Evolutionary conservation across 2,888 invertebrate species (phyloP), one percentile per base, ranked within the genome.

Genomic region (Mythimna albipuncta): DNA sequence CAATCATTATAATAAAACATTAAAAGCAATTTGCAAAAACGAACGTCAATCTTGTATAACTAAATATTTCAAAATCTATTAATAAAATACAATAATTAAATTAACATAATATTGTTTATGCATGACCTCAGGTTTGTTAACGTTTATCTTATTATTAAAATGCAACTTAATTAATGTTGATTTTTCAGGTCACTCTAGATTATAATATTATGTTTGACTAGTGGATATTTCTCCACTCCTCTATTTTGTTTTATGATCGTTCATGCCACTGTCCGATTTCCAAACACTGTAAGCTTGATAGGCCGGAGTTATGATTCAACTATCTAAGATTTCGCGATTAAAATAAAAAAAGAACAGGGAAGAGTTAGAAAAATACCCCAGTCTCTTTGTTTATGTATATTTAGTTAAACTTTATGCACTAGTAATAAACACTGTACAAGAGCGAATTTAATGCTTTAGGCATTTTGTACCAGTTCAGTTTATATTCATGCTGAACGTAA

Each of bases 21-120:
- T 47, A 0, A 44, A 44, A 13, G 44, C 44, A 11, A 13, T 44
- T 38, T 38, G 38, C 16, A 21, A 54, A 32, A 21, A 10, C 19
- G 13, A 13, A 44, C 6, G 35, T 21, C 32, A 70, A 41, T 10
- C 26, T 47, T 72, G 26, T 26, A 6, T 62, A 55, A 62, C 26
- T 21, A 32, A 66, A 62, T 38, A 44, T 72, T 62, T 57, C 19
- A 11, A 13, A 19, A 11, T 58, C 10, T 63, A n/a, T 6, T 54
- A 21, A 35, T n/a, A 41, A 21, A 52, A 71, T 35, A 69, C 21
- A 21, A 44, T 52, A n/a, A 62, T 13, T 44, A 58, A 44, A 47
- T 63, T 63, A 52, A 68, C 57, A 68, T 74, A 55, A 62, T 21
- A 62, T 68, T 32, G 57, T 68, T 21, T 26, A 35, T 62, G 16